Evolutionary conservation across 2,797 vertebrate genomes (phyloP).

Genomic region (Aulostomus chinensis): DNA sequence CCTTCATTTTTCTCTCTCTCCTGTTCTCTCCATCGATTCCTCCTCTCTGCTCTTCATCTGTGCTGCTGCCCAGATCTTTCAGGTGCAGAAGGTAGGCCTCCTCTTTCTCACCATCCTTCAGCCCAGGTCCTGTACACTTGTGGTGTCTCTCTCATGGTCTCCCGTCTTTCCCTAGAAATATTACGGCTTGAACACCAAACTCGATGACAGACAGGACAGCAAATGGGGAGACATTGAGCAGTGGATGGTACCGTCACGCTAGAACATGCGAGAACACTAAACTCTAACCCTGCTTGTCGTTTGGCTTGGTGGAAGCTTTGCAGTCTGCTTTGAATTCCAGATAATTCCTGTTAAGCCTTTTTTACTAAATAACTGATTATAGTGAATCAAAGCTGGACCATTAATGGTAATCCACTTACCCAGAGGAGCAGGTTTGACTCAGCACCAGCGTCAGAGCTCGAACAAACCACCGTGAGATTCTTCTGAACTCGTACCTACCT

Average conservation of each 20-base stretch:
- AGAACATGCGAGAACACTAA: not conserved
- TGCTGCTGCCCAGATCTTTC: constrained; percentile 87
- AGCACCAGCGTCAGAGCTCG: no score
- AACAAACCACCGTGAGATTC: no score
- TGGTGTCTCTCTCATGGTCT: no score
- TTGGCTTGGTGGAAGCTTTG: no score
- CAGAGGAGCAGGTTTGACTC: constrained; percentile 17
- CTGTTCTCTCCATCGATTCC: constrained; percentile 11
- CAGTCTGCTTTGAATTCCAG: constrained; percentile 21
- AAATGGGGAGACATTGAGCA: constrained; percentile 98
- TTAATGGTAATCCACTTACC: constrained; percentile 63
- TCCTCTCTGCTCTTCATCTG: constrained; percentile 44
- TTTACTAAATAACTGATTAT: constrained; percentile 51
- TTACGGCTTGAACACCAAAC: constrained; percentile 86
- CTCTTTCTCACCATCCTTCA: constrained; percentile 22
- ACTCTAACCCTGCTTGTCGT: no score
- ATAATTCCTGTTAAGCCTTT: constrained; percentile 47
- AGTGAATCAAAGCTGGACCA: constrained; percentile 44
- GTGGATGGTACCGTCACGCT: constrained; percentile 90
- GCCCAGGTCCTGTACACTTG: no score
- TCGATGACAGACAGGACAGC: constrained; percentile 73
- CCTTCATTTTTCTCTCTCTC: not conserved
- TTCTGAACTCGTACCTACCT: no score
- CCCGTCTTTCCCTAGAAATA: constrained; percentile 84
- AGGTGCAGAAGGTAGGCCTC: constrained; percentile 96